A percentile compares a stretch with the other conserved stretches of the same genome.
phyloP scores from a whole-genome alignment of 2,888 invertebrate species.

The Euphydryas editha region DNA sequence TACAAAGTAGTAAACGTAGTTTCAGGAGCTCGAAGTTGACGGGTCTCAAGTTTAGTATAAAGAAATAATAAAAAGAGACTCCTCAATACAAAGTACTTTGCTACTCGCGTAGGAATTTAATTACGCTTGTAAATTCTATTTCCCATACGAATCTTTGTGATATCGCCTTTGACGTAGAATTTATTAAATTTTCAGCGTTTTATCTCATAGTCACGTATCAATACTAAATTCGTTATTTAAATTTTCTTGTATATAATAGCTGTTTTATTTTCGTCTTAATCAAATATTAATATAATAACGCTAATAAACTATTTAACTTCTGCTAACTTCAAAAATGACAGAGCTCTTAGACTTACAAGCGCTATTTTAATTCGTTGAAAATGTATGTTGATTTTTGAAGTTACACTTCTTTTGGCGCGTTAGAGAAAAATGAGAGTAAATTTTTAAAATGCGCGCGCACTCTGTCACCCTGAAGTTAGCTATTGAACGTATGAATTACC shows the following conservation, averaged over 20 bases:
- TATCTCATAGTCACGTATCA: conserved; percentile 17
- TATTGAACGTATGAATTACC: too few relatives aligned
- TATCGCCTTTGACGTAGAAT: conserved; percentile 11
- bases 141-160: conserved; percentile 12
- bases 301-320: too few relatives aligned
- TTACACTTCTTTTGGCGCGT: too few relatives aligned
- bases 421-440: too few relatives aligned
- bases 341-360: too few relatives aligned
- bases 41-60: neutral
- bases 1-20: neutral
- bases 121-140: conserved; percentile 24
- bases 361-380: too few relatives aligned
- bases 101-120: conserved; percentile 19
- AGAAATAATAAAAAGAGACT: neutral
- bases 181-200: conserved; percentile 24
- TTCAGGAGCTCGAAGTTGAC: neutral
- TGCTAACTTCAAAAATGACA: too few relatives aligned
- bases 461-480: too few relatives aligned
- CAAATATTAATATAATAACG: too few relatives aligned
- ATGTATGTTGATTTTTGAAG: too few relatives aligned
- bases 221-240: neutral
- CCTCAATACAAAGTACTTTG: conserved; percentile 19
- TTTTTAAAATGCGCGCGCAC: too few relatives aligned
- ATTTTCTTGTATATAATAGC: neutral
- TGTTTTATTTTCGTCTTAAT: neutral